Evolutionary conservation across 2,888 invertebrate species (phyloP).

Genomic region (Mesorhabditis spiculigera): DNA sequence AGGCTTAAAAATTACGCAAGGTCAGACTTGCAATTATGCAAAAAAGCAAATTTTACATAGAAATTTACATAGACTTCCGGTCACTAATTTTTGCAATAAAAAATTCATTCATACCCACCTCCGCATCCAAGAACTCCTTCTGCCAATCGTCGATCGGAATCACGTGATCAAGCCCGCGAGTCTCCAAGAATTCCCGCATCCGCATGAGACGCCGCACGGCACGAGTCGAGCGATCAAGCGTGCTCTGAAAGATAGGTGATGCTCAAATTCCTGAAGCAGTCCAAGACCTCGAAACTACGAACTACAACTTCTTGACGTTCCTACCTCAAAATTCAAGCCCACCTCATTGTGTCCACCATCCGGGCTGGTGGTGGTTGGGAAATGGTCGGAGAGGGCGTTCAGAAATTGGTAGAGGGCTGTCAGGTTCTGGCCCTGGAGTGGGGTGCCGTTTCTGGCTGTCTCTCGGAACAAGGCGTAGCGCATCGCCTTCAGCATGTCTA

Average conservation of each 20-base stretch:
- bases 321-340: background rate
- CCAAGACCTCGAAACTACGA: background rate
- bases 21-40: too few relatives aligned
- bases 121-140: conserved; percentile 47
- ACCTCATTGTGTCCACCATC: conserved; percentile 20
- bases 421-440: conserved; percentile 47
- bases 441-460: conserved; percentile 36
- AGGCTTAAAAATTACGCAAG: too few relatives aligned
- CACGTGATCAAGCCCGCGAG: conserved; percentile 33
- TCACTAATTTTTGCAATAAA: conserved; percentile 6
- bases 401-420: conserved; percentile 52
- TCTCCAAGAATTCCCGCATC: conserved; percentile 45
- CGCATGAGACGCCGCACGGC: conserved; percentile 29
- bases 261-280: background rate
- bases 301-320: background rate
- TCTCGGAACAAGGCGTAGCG: conserved; percentile 37
- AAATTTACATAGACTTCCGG: too few relatives aligned
- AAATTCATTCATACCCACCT: conserved; percentile 21
- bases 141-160: conserved; percentile 47
- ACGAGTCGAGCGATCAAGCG: conserved; percentile 32
- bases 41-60: too few relatives aligned
- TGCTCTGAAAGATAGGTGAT: conserved; percentile 22
- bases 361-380: conserved; percentile 31
- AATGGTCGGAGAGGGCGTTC: conserved; percentile 43
- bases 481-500: conserved; percentile 56